Base-by-base conservation (phyloP, 1,140 invertebrate species). In the Carcinoscorpius rotundicauda region DNA sequence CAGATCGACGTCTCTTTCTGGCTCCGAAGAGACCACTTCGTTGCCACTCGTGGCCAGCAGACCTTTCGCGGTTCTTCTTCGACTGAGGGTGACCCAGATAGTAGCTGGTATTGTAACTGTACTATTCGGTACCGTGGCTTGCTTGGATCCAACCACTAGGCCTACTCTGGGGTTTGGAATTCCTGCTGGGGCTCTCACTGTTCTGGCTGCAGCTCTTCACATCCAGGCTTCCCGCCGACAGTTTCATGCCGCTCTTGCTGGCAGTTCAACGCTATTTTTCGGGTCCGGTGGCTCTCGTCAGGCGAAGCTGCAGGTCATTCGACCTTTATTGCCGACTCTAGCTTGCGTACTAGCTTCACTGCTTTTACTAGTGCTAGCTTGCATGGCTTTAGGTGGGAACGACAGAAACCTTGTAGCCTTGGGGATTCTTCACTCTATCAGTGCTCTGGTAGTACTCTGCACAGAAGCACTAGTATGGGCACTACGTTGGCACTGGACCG, bases 81-180 rank as follows among this genome's bases (percentile, higher is more conserved):
- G 64, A 4, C 49, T 65, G 8, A n/a, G 64, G 49, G 60, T 65
- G 10, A 63, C 64, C 4, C 64, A 65, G 50, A 65, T 65, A 49
- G 64, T 65, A 29, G 48, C 51, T 5, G 64, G 64, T 5, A 63
- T 65, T 11, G 3, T 65, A 4, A 52, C 51, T n/a, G 49, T 64
- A 9, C 10, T 65, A 4, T 51, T 65, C 9, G 64, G 64, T 49
- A 49, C 61, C n/a, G 64, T 65, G 8, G 64, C 64, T 10, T 65
- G 64, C 49, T 57, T 65, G 61, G 58, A 65, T 6, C 49, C 11
- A 4, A 58, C 8, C 9, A 58, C 55, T 49, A 52, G 63, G 10
- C 6, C 9, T 5, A 58, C 63, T n/a, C 49, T 64, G 49, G 52
- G 63, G 10, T 9, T 64, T 9, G 63, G 29, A 6, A 58, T 64